Percentiles rank a stretch among this genome's conserved stretches.
These are phyloP conservation scores for Parazoanthus atlanticus DNA, from an alignment of 92 coral and sea anemone genomes.

Conservation along the genomic window DNA sequence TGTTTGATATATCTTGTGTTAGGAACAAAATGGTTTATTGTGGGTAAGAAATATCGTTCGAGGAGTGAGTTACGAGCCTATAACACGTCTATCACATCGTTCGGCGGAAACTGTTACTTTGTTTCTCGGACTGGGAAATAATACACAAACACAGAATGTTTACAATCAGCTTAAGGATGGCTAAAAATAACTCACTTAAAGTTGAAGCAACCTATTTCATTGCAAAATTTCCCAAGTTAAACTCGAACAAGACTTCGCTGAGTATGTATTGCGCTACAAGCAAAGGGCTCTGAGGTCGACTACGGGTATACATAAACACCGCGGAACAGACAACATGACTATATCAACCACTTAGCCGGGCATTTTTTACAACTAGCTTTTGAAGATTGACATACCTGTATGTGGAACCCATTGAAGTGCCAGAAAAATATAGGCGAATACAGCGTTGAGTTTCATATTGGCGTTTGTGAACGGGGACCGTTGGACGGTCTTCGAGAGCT, in stretches of 20 bases:
- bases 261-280: constrained; percentile 19
- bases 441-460: constrained; percentile 11
- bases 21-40: not conserved
- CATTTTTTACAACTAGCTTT: constrained; percentile 32
- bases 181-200: constrained; percentile 32
- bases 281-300: constrained; percentile 24
- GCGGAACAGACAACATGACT: constrained; percentile 68
- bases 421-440: constrained; percentile 18
- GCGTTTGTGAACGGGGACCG: not conserved
- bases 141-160: constrained; percentile 38
- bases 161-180: constrained; percentile 42
- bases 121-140: constrained; percentile 21
- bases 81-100: not conserved
- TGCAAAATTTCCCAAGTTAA: not conserved
- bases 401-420: constrained; percentile 35
- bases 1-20: too few species aligned
- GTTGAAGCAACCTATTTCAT: not conserved
- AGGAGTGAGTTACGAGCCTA: not conserved
- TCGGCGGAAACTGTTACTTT: constrained; percentile 35
- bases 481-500: not conserved
- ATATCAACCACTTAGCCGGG: constrained; percentile 53
- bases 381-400: constrained; percentile 48
- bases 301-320: constrained; percentile 56
- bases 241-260: not conserved
- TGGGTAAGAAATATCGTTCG: not conserved